A percentile compares a stretch with the other conserved stretches of the same genome.
phyloP scores from a whole-genome alignment of 2,113 vertebrate species.

The Willisornis vidua region DNA sequence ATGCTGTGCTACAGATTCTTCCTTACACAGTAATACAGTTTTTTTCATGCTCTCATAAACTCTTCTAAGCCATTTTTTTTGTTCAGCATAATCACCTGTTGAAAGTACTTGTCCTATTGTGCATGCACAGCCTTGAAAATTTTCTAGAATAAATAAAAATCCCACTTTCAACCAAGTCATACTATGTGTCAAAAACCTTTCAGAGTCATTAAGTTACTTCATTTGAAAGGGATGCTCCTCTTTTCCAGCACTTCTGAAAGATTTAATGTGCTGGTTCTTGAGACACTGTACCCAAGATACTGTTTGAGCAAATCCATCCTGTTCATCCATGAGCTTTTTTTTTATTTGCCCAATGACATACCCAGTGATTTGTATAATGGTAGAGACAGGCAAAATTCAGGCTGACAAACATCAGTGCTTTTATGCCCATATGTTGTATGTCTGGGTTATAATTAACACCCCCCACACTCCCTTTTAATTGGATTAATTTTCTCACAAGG shows the following conservation, averaged over 20 bases:
- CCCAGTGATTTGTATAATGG: not conserved
- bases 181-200: accelerated
- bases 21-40: not conserved
- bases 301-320: not conserved
- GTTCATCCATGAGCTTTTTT: not conserved
- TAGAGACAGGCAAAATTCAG: not conserved
- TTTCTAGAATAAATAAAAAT: not conserved
- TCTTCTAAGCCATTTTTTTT: not conserved
- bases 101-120: not conserved
- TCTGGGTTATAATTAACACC: not conserved
- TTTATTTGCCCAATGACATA: not conserved
- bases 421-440: not conserved
- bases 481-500: not conserved
- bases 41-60: not conserved
- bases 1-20: not conserved
- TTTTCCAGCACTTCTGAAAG: not conserved
- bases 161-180: not conserved
- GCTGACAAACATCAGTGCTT: not conserved
- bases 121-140: not conserved
- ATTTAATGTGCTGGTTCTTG: not conserved
- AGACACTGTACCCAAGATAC: not conserved
- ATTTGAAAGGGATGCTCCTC: not conserved
- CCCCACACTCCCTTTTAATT: not conserved
- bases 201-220: no score
- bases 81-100: not conserved